phyloP scores from a whole-genome alignment of 1,140 invertebrate genomes.

The Asbolus verrucosus region DNA sequence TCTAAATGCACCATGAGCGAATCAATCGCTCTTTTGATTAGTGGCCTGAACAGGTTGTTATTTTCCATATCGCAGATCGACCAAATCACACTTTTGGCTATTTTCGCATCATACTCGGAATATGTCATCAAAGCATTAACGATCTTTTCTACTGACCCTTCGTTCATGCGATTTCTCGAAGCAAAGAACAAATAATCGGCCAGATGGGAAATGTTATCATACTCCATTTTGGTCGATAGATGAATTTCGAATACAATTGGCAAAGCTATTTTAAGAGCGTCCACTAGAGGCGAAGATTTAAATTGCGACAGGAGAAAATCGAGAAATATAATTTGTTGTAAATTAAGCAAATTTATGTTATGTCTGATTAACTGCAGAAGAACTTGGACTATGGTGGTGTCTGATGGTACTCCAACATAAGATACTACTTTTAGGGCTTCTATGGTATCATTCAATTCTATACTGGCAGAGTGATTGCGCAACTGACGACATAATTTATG shows the following conservation, averaged over 20 bases:
- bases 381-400: conserved; percentile 71
- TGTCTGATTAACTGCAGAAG: conserved; percentile 72
- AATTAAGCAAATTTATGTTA: conserved; percentile 71
- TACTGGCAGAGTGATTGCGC: conserved; percentile 66
- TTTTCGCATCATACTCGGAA: conserved; percentile 64
- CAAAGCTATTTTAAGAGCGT: conserved; percentile 72
- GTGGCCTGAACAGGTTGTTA: conserved; percentile 63
- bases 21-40: conserved; percentile 66
- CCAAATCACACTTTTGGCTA: conserved; percentile 67
- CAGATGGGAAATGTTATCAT: conserved; percentile 66
- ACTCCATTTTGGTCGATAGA: conserved; percentile 68
- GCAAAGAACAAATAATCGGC: conserved; percentile 68
- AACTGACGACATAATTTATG: conserved; percentile 66
- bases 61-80: conserved; percentile 65
- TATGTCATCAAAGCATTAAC: conserved; percentile 65
- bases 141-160: conserved; percentile 66
- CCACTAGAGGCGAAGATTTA: conserved; percentile 67
- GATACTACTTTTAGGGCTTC: conserved; percentile 70
- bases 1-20: conserved; percentile 65
- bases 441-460: conserved; percentile 69
- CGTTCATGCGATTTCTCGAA: conserved; percentile 66
- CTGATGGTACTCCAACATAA: conserved; percentile 68
- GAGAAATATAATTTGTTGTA: conserved; percentile 73
- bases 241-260: conserved; percentile 74
- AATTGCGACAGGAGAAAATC: conserved; percentile 69